These are phyloP conservation scores for Odontomyia ornata DNA, from an alignment of 2,888 invertebrate species.

Conservation along the genomic window DNA sequence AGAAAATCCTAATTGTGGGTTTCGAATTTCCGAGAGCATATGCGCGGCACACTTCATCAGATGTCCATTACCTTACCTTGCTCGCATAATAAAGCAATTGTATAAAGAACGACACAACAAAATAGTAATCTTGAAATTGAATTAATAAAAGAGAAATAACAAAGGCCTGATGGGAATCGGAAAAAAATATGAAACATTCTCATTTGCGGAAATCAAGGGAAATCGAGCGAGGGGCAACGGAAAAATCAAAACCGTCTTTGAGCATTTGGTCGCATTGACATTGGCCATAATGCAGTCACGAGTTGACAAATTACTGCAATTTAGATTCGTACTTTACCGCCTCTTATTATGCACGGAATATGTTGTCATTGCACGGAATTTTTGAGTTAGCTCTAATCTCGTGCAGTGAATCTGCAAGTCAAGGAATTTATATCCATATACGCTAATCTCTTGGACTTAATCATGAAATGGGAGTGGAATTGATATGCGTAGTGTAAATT, in stretches of 20 bases:
- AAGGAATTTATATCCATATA: constrained; percentile 7
- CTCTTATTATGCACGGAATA: constrained; percentile 26
- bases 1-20: constrained; percentile 25
- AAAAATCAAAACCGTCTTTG: constrained; percentile 37
- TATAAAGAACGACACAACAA: background rate
- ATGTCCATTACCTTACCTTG: background rate
- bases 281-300: constrained; percentile 42
- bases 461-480: background rate
- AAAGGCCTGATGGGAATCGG: background rate
- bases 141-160: constrained; percentile 29
- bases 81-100: constrained; percentile 24
- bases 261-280: constrained; percentile 35
- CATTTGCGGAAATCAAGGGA: background rate
- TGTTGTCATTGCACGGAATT: constrained; percentile 28
- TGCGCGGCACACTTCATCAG: constrained; percentile 41
- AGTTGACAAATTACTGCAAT: constrained; percentile 45
- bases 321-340: constrained; percentile 37
- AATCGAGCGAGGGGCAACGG: background rate
- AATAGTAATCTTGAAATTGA: constrained; percentile 40
- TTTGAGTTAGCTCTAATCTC: constrained; percentile 1
- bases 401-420: constrained; percentile 5
- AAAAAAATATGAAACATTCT: background rate
- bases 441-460: background rate
- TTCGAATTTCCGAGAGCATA: constrained; percentile 41
- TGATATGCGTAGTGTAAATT: no score